These are phyloP conservation scores for Cydia pomonella DNA, from an alignment of 1,140 invertebrate genomes.

Conservation along the genomic window DNA sequence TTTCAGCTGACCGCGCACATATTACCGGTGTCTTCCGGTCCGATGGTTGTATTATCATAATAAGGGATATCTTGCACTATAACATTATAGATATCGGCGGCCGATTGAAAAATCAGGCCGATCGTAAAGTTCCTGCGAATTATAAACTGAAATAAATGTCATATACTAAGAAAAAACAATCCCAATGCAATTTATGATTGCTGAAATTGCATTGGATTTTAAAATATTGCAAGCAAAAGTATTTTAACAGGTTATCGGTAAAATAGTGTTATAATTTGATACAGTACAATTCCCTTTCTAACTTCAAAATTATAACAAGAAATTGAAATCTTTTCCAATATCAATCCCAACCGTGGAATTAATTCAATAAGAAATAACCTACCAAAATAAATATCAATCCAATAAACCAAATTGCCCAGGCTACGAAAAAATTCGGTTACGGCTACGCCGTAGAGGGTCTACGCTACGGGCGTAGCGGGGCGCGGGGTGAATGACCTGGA, in stretches of 20 bases:
- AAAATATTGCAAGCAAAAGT: too few relatives aligned
- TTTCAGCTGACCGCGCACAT: not conserved
- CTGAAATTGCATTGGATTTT: not conserved
- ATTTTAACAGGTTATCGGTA: too few relatives aligned
- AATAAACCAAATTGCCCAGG: not conserved
- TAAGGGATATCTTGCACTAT: not conserved
- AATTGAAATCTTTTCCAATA: not conserved
- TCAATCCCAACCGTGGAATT: not conserved
- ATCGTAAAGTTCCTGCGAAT: too few relatives aligned
- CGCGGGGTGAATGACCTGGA: constrained; percentile 66
- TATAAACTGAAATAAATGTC: too few relatives aligned
- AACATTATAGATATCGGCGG: not conserved
- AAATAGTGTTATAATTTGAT: too few relatives aligned
- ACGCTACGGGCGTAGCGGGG: constrained; percentile 45
- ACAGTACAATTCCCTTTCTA: not conserved
- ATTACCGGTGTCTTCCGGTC: not conserved
- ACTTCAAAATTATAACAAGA: not conserved
- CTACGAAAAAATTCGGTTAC: constrained; percentile 35
- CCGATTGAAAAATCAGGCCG: too few relatives aligned
- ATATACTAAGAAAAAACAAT: too few relatives aligned
- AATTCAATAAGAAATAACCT: not conserved
- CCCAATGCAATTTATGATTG: not conserved
- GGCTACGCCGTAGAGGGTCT: constrained; percentile 52
- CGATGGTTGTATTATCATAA: not conserved
- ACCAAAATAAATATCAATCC: not conserved